A percentile compares a stretch with the other conserved stretches of the same genome.
Conservation (phyloP, 2,113 vertebrate species). For the Elanus axillaris region DNA sequence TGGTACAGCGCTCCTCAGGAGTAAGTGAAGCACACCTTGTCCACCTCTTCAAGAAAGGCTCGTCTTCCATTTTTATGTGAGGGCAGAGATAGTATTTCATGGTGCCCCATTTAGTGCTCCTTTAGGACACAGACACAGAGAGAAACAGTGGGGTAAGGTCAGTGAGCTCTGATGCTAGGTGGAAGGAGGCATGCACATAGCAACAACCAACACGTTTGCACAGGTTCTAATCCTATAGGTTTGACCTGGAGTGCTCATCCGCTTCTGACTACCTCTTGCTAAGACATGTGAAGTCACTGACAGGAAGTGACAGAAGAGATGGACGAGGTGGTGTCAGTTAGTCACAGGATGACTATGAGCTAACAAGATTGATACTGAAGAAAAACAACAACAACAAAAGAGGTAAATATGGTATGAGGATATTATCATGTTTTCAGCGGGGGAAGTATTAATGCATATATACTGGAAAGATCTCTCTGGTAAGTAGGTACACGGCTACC, state of each 20-base stretch:
- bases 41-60: neutral
- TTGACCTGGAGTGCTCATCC: neutral
- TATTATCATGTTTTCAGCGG: neutral
- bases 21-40: neutral
- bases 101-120: neutral
- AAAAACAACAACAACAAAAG: neutral
- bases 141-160: neutral
- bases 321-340: neutral
- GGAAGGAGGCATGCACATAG: neutral
- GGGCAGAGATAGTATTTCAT: neutral
- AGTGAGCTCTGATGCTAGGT: neutral
- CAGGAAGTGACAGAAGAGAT: neutral
- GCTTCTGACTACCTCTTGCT: neutral
- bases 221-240: neutral
- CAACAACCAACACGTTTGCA: neutral
- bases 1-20: neutral
- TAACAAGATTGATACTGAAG: neutral
- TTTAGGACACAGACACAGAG: neutral
- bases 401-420: neutral
- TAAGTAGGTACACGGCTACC: neutral
- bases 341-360: neutral
- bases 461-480: neutral
- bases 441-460: neutral
- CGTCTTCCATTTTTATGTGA: neutral
- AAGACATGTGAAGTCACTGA: neutral